Evolutionary conservation across 2,888 invertebrate species (phyloP).

Genomic region (Biston betularia): DNA sequence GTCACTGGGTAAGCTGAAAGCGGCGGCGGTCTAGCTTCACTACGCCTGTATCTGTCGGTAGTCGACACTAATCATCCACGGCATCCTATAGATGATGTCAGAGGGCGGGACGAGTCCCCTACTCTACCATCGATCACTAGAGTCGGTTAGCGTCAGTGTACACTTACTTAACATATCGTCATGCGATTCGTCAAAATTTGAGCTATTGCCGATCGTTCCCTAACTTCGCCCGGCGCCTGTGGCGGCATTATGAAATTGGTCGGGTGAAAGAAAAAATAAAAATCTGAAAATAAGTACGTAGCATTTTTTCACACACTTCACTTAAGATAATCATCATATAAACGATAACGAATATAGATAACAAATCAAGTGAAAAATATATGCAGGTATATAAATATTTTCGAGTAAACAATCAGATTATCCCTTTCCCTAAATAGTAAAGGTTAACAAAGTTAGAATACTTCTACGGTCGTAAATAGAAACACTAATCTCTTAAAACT

Average conservation of each 20-base stretch:
- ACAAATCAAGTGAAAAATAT: slow-evolving; percentile 73
- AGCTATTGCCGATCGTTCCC: slow-evolving; percentile 74
- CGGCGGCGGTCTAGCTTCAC: slow-evolving; percentile 74
- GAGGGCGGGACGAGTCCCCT: slow-evolving; percentile 71
- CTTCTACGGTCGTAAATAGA: slow-evolving; percentile 77
- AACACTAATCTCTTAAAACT: slow-evolving; percentile 81
- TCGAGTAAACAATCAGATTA: slow-evolving; percentile 74
- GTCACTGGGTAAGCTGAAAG: slow-evolving; percentile 74
- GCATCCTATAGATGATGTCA: slow-evolving; percentile 68
- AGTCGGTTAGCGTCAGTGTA: slow-evolving; percentile 65
- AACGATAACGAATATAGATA: slow-evolving; percentile 76
- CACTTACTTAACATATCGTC: slow-evolving; percentile 71
- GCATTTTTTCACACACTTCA: slow-evolving; percentile 84
- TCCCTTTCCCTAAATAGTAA: slow-evolving; percentile 77
- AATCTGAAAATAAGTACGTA: slow-evolving; percentile 86
- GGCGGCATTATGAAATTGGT: slow-evolving; percentile 77
- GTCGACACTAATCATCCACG: slow-evolving; percentile 68
- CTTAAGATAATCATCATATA: slow-evolving; percentile 76
- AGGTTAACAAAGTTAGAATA: slow-evolving; percentile 81
- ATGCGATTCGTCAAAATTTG: slow-evolving; percentile 70
- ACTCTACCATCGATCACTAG: slow-evolving; percentile 80
- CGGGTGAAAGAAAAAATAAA: slow-evolving; percentile 84
- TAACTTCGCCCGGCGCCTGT: slow-evolving; percentile 72
- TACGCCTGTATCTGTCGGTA: slow-evolving; percentile 59
- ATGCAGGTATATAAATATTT: slow-evolving; percentile 73